These are phyloP conservation scores for Protodeltote pygarga DNA, from an alignment of 2,888 invertebrate species.

Conservation along the genomic window DNA sequence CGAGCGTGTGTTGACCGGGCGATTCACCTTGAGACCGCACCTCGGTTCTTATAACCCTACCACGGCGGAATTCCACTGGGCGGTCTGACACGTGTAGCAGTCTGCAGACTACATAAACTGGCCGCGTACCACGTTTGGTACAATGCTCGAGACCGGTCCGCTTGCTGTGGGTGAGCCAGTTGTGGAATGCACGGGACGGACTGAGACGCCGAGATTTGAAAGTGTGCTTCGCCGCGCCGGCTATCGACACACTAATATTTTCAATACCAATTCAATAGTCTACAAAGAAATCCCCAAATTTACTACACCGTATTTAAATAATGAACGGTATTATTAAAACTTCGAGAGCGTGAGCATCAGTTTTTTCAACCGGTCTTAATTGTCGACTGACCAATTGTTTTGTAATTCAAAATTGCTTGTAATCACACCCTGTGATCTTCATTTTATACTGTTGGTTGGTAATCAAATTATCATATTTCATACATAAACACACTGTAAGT, in stretches of 20 bases:
- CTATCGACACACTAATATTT: slow-evolving; percentile 67
- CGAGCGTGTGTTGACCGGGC: slow-evolving; percentile 82
- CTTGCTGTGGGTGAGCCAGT: slow-evolving; percentile 84
- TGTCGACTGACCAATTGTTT: slow-evolving; percentile 62
- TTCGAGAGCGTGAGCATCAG: slow-evolving; percentile 49
- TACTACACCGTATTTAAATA: slow-evolving; percentile 17
- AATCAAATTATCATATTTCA: slow-evolving; percentile 72
- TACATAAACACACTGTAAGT: slow-evolving; percentile 57
- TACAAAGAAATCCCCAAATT: slow-evolving; percentile 39
- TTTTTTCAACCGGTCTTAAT: slow-evolving; percentile 57
- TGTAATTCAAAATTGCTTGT: slow-evolving; percentile 69
- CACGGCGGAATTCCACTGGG: slow-evolving; percentile 57
- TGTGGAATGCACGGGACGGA: slow-evolving; percentile 83
- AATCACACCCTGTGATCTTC: slow-evolving; percentile 64
- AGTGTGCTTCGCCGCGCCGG: slow-evolving; percentile 68
- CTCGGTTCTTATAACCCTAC: slow-evolving; percentile 74
- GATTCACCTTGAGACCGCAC: slow-evolving; percentile 83
- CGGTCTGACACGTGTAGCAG: slow-evolving; percentile 57
- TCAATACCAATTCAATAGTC: slow-evolving; percentile 46
- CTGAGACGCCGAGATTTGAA: slow-evolving; percentile 79
- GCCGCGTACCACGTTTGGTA: slow-evolving; percentile 75
- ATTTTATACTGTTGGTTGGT: slow-evolving; percentile 60
- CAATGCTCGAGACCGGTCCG: slow-evolving; percentile 84
- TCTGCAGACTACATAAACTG: slow-evolving; percentile 64
- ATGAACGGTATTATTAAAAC: slow-evolving; percentile 32